A percentile compares a stretch with the other conserved stretches of the same genome.
These are phyloP conservation scores for Hippopotamus amphibius DNA, from an alignment of 2,113 vertebrate genomes.

Conservation along the genomic window DNA sequence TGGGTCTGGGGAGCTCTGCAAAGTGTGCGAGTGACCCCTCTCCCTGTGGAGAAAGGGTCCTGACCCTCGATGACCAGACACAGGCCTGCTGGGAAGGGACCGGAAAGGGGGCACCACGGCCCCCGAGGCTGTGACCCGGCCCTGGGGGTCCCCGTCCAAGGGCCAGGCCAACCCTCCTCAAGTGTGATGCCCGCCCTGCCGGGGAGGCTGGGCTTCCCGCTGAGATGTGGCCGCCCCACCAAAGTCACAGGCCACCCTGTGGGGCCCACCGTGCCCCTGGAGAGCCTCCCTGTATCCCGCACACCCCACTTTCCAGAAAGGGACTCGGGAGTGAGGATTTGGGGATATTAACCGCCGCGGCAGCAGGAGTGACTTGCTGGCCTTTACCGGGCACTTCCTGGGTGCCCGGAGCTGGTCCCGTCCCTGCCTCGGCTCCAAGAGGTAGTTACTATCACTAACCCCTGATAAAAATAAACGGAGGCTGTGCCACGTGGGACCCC, in stretches of 20 bases:
- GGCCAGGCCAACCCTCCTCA: neutral
- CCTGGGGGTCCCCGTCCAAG: accelerated
- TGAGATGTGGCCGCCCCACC: accelerated
- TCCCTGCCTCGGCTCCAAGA: accelerated
- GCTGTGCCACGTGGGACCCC: neutral
- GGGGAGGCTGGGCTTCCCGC: accelerated
- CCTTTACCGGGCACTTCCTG: accelerated
- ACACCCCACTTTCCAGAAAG: neutral
- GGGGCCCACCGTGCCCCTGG: accelerated
- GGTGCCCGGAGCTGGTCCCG: accelerated
- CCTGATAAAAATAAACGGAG: neutral
- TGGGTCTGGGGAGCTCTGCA: neutral
- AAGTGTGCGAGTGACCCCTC: too few relatives aligned
- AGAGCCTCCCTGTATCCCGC: accelerated
- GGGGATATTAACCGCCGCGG: accelerated
- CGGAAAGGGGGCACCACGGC: accelerated
- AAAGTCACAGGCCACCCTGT: neutral
- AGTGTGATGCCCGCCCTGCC: accelerated
- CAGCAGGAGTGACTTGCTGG: accelerated
- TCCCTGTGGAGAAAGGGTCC: neutral
- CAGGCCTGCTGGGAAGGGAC: too few relatives aligned
- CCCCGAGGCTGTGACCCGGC: neutral
- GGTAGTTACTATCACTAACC: accelerated
- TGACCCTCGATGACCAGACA: too few relatives aligned
- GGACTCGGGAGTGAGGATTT: accelerated